phyloP scores from a whole-genome alignment of 1,140 invertebrate species.

The Anadara kagoshimensis region DNA sequence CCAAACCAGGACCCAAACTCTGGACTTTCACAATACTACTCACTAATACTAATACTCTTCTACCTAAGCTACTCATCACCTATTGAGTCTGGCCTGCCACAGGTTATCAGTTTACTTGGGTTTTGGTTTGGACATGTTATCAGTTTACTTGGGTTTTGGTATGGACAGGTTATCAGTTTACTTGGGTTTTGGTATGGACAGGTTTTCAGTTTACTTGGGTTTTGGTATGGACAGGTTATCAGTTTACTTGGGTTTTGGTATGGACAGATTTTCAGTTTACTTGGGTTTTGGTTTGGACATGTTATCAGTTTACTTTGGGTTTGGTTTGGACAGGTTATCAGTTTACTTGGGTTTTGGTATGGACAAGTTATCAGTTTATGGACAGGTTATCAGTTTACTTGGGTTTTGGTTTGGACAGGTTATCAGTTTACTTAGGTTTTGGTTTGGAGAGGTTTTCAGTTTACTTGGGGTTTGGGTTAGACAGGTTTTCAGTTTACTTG shows the following conservation, averaged over 20 bases:
- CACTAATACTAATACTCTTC: no score
- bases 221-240: not conserved
- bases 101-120: not conserved
- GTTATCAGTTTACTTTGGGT: constrained; percentile 1
- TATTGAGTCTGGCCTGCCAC: no score
- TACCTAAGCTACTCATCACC: no score
- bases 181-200: not conserved
- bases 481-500: not conserved
- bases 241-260: not conserved
- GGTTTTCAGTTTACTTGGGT: not conserved
- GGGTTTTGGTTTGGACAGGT: not conserved
- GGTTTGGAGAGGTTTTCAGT: not conserved
- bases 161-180: not conserved
- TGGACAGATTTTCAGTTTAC: constrained; percentile 1
- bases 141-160: not conserved
- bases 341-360: not conserved
- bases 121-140: not conserved
- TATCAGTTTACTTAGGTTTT: not conserved
- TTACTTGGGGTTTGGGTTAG: not conserved
- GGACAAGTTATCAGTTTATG: no score
- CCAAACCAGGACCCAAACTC: no score
- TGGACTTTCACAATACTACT: no score
- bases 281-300: not conserved
- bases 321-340: not conserved
- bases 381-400: no score